Conservation (phyloP, 30 jellyfish, hydroid and myxozoan species). For the Hydra vulgaris region DNA sequence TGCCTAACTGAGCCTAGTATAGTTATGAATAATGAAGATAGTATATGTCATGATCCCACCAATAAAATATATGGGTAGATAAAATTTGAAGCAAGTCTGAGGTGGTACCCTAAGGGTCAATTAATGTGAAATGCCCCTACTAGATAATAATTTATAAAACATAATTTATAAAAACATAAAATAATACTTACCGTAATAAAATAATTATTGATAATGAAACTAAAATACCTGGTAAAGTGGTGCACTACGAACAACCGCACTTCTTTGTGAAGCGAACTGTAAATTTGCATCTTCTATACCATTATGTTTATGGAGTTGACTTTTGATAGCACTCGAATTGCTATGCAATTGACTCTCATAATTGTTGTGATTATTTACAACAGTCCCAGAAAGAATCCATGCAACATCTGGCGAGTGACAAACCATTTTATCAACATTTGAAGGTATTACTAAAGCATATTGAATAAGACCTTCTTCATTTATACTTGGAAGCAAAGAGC, state of each 20-base stretch:
- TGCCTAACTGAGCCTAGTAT: too few relatives aligned
- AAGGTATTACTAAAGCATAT: slow-evolving; percentile 52
- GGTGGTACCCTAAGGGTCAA: too few relatives aligned
- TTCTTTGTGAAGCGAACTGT: slow-evolving; percentile 37
- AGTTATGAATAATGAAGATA: too few relatives aligned
- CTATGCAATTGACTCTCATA: slow-evolving; percentile 27
- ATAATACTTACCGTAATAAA: too few relatives aligned
- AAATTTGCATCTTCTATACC: slow-evolving; percentile 31
- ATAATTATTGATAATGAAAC: too few relatives aligned
- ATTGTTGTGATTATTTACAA: not conserved
- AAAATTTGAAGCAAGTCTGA: too few relatives aligned
- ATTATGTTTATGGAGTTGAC: slow-evolving; percentile 54
- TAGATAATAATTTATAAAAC: too few relatives aligned
- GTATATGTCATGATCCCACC: too few relatives aligned
- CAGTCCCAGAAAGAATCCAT: slow-evolving; percentile 64
- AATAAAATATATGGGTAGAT: too few relatives aligned
- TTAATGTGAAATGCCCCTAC: too few relatives aligned
- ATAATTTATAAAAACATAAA: too few relatives aligned
- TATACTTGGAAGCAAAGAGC: slow-evolving; percentile 61
- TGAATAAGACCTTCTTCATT: slow-evolving; percentile 56
- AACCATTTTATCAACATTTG: slow-evolving; percentile 21
- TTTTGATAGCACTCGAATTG: slow-evolving; percentile 73
- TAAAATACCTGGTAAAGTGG: slow-evolving; percentile 66
- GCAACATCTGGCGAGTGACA: slow-evolving; percentile 64
- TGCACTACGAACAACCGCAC: slow-evolving; percentile 62